Evolutionary conservation across 1,140 invertebrate species (phyloP).

Genomic region (Wiebesia pumilae): DNA sequence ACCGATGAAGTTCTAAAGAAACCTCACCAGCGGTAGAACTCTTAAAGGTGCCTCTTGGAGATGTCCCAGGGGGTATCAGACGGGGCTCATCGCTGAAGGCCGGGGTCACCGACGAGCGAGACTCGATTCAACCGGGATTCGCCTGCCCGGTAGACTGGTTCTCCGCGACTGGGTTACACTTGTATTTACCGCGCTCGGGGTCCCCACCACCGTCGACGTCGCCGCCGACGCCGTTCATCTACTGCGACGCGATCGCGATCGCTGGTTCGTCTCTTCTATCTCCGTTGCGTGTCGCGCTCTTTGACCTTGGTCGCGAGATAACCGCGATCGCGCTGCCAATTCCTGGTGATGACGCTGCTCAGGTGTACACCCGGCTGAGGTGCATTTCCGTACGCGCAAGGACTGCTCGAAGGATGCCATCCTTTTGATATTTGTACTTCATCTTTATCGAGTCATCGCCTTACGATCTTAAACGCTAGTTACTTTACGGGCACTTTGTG

Average conservation of each 20-base stretch:
- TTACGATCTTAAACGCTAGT: not conserved
- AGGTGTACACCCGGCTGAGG: not conserved
- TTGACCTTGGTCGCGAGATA: not conserved
- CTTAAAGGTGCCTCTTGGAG: too few species aligned
- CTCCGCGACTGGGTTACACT: slow-evolving; percentile 54
- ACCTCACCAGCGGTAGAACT: too few species aligned
- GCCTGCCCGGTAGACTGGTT: slow-evolving; percentile 40
- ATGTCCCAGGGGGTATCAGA: not conserved
- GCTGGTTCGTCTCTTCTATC: not conserved
- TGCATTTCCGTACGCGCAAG: not conserved
- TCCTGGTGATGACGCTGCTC: not conserved
- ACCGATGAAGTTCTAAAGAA: too few species aligned
- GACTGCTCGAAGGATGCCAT: too few species aligned
- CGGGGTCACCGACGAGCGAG: not conserved
- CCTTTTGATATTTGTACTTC: too few species aligned
- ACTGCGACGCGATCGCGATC: slow-evolving; percentile 1
- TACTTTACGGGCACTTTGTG: not conserved
- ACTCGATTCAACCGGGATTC: not conserved
- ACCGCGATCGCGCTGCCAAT: not conserved
- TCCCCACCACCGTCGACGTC: slow-evolving; percentile 54
- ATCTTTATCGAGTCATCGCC: not conserved
- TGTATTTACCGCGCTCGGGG: slow-evolving; percentile 63
- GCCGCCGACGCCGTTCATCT: not conserved
- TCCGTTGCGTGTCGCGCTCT: not conserved
- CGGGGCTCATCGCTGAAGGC: not conserved